A percentile compares a stretch with the other conserved stretches of the same genome.
These are phyloP conservation scores for Drosophila ohnishii DNA, from an alignment of 1,140 invertebrate species.

Conservation along the genomic window DNA sequence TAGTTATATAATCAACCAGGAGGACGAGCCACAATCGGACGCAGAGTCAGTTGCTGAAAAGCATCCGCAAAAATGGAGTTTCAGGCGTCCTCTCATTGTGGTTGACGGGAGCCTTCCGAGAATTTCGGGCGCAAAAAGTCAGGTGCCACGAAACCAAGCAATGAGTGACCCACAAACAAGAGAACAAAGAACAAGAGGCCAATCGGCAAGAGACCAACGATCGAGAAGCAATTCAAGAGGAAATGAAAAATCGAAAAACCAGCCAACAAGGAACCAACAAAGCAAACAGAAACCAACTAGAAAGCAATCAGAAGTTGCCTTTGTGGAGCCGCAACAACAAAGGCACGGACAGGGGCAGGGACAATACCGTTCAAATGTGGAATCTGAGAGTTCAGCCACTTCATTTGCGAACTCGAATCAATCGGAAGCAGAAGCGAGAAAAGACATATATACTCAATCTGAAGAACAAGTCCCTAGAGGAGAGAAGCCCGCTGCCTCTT, in stretches of 20 bases:
- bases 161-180: background rate
- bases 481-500: background rate
- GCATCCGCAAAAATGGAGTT: slow-evolving; percentile 3
- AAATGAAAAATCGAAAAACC: no score
- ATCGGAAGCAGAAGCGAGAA: no score
- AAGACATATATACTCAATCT: background rate
- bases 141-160: background rate
- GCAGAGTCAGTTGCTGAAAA: background rate
- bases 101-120: background rate
- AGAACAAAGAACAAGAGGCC: background rate
- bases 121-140: background rate
- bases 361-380: no score
- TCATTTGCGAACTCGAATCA: no score
- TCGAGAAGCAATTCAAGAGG: no score
- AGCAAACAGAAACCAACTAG: background rate
- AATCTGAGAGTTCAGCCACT: no score
- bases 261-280: no score
- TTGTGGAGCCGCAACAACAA: background rate
- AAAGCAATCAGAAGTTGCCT: background rate
- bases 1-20: background rate
- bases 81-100: background rate
- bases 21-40: background rate
- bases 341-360: background rate
- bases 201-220: background rate
- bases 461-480: background rate